phyloP scores from a whole-genome alignment of 2,888 invertebrate genomes.

The Patella pellucida region DNA sequence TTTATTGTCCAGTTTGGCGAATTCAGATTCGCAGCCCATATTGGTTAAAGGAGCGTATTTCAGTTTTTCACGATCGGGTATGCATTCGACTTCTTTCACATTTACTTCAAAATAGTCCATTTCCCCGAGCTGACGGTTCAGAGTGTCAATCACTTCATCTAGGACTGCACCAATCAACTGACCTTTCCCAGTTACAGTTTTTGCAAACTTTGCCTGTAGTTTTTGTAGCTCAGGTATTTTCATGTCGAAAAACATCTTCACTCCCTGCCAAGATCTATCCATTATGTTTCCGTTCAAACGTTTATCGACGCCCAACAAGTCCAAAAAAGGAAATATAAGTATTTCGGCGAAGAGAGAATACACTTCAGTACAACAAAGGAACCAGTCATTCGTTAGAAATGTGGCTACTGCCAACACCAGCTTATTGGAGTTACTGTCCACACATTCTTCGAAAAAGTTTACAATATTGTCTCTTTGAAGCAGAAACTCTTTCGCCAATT shows the following conservation, averaged over 20 bases:
- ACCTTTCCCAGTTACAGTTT: conserved; percentile 4
- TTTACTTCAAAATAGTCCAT: conserved; percentile 6
- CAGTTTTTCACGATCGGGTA: neutral
- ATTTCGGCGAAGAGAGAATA: neutral
- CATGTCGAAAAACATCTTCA: too few relatives aligned
- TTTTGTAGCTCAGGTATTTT: too few relatives aligned
- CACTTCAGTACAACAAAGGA: neutral
- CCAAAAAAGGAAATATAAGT: neutral
- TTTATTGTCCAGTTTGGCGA: neutral
- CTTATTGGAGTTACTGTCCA: neutral
- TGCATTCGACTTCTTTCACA: neutral
- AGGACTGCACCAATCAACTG: neutral
- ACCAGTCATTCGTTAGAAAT: neutral
- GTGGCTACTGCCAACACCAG: neutral
- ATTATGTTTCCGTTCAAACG: too few relatives aligned
- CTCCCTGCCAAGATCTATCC: too few relatives aligned
- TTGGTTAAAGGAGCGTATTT: neutral
- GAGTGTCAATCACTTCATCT: neutral
- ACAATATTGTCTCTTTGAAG: neutral
- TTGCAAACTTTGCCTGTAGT: neutral
- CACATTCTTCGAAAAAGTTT: neutral
- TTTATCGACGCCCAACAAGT: neutral
- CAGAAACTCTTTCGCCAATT: too few relatives aligned
- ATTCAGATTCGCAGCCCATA: conserved; percentile 1
- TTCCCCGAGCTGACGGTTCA: neutral